phyloP scores from a whole-genome alignment of 1,140 invertebrate species.

The Sesamia nonagrioides region DNA sequence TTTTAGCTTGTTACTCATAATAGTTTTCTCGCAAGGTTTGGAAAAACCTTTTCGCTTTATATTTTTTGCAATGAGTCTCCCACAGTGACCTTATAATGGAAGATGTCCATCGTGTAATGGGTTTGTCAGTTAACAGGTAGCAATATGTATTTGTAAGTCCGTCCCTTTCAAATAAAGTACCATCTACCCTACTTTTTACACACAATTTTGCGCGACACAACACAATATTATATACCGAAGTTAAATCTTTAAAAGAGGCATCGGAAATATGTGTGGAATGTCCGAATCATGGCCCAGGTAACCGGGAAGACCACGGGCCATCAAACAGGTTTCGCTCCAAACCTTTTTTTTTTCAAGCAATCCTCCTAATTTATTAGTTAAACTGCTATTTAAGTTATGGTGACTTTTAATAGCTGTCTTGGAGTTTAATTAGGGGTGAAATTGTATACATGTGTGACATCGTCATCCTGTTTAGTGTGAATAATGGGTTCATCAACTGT shows the following conservation, averaged over 20 bases:
- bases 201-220: conserved; percentile 11
- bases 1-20: not conserved
- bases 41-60: not conserved
- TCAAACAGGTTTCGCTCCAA: conserved; percentile 57
- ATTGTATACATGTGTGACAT: conserved; percentile 28
- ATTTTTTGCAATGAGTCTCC: not conserved
- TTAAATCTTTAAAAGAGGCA: conserved; percentile 6
- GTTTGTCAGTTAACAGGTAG: conserved; percentile 28
- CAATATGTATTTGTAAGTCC: conserved; percentile 19
- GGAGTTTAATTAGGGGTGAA: conserved; percentile 30
- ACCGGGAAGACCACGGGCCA: conserved; percentile 48
- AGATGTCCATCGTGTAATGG: not conserved
- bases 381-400: conserved; percentile 55
- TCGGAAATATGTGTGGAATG: conserved; percentile 62
- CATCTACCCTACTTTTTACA: conserved; percentile 12
- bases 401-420: conserved; percentile 49
- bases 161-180: conserved; percentile 17
- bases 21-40: not conserved
- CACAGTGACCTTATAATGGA: conserved; percentile 8
- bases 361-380: conserved; percentile 60
- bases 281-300: conserved; percentile 63
- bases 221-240: conserved; percentile 23
- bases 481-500: not conserved
- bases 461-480: conserved; percentile 7
- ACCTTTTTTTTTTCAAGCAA: conserved; percentile 54